Percentiles rank a stretch among this genome's conserved stretches.
These are phyloP conservation scores for Sesia apiformis DNA, from an alignment of 2,888 invertebrate species.

Conservation along the genomic window DNA sequence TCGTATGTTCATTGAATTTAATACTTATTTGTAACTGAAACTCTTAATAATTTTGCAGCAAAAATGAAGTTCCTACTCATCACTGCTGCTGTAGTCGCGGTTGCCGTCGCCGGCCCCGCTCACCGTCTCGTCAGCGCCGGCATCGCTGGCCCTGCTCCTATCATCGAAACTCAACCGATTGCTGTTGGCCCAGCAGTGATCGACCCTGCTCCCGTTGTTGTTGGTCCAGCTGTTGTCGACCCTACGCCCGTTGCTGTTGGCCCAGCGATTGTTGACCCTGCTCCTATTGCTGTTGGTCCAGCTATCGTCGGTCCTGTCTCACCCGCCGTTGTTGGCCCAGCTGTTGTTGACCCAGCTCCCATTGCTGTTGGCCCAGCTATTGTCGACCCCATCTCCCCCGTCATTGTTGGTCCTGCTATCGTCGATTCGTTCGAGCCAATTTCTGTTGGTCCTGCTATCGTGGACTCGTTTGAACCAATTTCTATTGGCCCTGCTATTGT, in stretches of 20 bases:
- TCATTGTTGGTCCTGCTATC: conserved; percentile 6
- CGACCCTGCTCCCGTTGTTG: neutral
- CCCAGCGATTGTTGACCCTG: neutral
- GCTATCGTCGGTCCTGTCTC: neutral
- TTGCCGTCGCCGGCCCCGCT: neutral
- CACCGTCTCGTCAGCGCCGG: neutral
- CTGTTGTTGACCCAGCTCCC: conserved; percentile 4
- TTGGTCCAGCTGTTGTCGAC: neutral
- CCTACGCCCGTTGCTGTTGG: neutral
- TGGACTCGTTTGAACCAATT: neutral
- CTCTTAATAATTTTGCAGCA: no score
- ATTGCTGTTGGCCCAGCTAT: conserved; percentile 8
- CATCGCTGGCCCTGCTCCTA: neutral
- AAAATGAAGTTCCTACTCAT: neutral
- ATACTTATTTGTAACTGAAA: no score
- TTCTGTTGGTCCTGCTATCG: conserved; percentile 1
- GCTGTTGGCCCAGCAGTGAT: neutral
- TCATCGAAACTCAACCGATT: neutral
- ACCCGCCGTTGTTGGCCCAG: conserved; percentile 1
- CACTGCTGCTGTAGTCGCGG: neutral
- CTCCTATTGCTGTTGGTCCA: neutral
- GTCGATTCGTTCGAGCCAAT: neutral
- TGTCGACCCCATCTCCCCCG: neutral
- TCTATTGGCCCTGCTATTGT: neutral
- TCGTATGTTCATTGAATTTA: no score